Conservation (phyloP, 2,888 invertebrate genomes). For the Lobophora halterata region DNA sequence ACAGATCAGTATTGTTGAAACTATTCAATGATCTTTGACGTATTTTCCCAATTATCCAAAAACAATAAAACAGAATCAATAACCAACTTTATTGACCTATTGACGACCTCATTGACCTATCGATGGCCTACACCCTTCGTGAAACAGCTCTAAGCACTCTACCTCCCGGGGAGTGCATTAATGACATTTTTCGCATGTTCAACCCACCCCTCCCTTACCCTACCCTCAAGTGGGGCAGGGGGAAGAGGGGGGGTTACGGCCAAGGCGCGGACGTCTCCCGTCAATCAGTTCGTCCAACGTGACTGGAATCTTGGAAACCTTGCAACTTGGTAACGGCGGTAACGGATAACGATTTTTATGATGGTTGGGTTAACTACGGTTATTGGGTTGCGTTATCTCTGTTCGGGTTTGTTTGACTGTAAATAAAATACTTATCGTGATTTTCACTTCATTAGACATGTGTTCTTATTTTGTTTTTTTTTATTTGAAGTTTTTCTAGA, state of each 20-base stretch:
- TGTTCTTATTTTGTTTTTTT: no score
- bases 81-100: slow-evolving; percentile 8
- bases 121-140: slow-evolving; percentile 17
- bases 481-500: no score
- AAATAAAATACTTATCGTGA: no score
- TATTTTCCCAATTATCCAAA: no score
- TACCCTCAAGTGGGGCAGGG: slow-evolving; percentile 8
- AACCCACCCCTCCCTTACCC: slow-evolving; percentile 36
- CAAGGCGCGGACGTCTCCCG: slow-evolving; percentile 79
- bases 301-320: slow-evolving; percentile 73
- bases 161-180: slow-evolving; percentile 66
- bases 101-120: slow-evolving; percentile 27
- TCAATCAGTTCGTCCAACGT: slow-evolving; percentile 78
- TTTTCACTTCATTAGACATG: no score
- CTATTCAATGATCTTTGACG: no score
- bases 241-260: slow-evolving; percentile 27
- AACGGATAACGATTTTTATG: slow-evolving; percentile 65
- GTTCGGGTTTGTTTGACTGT: slow-evolving; percentile 30
- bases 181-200: slow-evolving; percentile 79
- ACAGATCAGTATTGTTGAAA: no score
- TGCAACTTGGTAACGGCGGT: slow-evolving; percentile 46
- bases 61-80: background rate
- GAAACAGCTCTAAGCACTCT: slow-evolving; percentile 29
- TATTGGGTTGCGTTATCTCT: slow-evolving; percentile 54
- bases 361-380: slow-evolving; percentile 50